These are phyloP conservation scores for Myiotriccus ornatus DNA, from an alignment of 2,797 vertebrate species.

Conservation along the genomic window DNA sequence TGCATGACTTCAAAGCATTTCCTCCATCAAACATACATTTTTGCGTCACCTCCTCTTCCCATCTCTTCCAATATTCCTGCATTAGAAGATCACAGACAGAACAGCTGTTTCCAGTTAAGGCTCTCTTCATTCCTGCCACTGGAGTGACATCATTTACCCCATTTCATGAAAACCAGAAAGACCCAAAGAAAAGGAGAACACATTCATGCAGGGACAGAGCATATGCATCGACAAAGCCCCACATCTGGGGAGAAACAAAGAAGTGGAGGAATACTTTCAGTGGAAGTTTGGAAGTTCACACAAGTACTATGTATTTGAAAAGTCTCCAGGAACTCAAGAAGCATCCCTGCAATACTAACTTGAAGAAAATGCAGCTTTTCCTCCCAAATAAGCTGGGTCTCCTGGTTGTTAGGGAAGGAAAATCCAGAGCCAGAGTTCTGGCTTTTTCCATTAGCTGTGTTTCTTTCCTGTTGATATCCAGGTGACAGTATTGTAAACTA, in stretches of 20 bases:
- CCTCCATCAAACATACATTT: conserved; percentile 15
- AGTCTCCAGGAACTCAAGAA: not conserved
- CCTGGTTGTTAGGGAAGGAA: not conserved
- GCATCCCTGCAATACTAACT: not conserved
- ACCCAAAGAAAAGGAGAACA: not conserved
- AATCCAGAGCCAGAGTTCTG: not conserved
- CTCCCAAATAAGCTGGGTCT: not conserved
- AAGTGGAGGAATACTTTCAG: not conserved
- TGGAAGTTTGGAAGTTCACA: not conserved
- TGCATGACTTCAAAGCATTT: conserved; percentile 63
- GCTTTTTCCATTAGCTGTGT: not conserved
- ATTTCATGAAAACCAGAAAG: not conserved
- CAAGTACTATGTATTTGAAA: not conserved
- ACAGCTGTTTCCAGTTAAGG: conserved; percentile 40
- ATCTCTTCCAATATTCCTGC: conserved; percentile 38
- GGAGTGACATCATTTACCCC: not conserved
- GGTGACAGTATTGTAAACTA: not conserved
- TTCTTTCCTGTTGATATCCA: not conserved
- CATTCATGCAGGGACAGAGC: rapidly evolving
- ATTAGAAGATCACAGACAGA: conserved; percentile 37
- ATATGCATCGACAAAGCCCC: not conserved
- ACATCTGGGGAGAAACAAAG: not conserved
- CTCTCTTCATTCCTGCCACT: not conserved
- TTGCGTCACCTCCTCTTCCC: conserved; percentile 1
- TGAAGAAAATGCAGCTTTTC: not conserved